Conservation (phyloP, 2,113 vertebrate genomes). For the Capricornis sumatraensis region DNA sequence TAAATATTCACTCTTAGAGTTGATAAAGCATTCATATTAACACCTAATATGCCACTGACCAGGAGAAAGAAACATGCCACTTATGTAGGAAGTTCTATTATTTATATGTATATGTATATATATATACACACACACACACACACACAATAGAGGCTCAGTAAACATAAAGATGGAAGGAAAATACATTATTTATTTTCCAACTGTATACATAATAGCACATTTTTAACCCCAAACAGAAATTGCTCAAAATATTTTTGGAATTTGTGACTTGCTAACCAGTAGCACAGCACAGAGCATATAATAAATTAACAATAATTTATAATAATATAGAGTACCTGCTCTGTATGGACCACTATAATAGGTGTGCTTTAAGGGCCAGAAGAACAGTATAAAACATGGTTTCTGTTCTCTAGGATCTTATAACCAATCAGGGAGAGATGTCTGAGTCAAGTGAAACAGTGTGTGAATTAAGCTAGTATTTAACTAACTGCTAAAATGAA, state of each 20-base stretch:
- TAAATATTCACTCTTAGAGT: not conserved
- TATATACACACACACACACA: not conserved
- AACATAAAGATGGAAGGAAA: constrained; percentile 6
- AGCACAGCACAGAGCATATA: not conserved
- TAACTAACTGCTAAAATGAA: constrained; percentile 3
- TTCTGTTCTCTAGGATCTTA: not conserved
- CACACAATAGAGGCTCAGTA: not conserved
- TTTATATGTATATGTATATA: not conserved
- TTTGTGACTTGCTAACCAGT: constrained; percentile 22
- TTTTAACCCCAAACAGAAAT: constrained; percentile 18
- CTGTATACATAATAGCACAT: not conserved
- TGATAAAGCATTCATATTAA: constrained; percentile 18
- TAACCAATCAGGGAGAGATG: not conserved
- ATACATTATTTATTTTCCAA: not conserved
- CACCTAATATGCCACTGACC: not conserved
- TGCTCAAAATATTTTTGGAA: not conserved
- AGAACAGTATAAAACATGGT: not conserved
- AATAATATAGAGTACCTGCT: not conserved
- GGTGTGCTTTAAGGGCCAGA: not conserved
- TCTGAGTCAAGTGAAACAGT: constrained; percentile 18
- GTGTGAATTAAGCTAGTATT: constrained; percentile 19
- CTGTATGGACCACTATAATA: not conserved
- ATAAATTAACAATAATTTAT: not conserved
- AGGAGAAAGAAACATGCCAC: not conserved
- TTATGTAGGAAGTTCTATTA: not conserved